Evolutionary conservation across 2,797 vertebrate genomes (phyloP), one percentile per base, ranked within the genome.

Genomic region (Ceyx erithaca): DNA sequence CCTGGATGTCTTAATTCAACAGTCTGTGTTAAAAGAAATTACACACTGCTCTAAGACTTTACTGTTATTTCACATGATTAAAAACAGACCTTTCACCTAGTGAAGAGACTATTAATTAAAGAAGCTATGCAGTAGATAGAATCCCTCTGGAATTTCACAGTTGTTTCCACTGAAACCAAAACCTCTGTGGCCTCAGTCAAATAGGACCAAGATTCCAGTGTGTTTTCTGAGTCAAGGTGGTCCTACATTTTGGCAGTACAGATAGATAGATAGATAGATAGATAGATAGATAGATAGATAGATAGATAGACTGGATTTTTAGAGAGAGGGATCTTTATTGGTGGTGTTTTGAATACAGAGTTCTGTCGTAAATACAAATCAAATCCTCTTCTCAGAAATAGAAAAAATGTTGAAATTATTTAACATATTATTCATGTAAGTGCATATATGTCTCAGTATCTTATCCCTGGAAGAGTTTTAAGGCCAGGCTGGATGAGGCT

Each of bases 81-180:
- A 85, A 92, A 85, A 2, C 45, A 88, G 68, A 77, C 49, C 19
- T 90, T 88, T 91, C 0, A 0, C 54, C 61, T 81, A 21, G 48
- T 70, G 69, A 76, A 89, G 78, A 91, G 48, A 61, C 73, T 79
- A 59, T 86, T 94, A 83, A 81, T 79, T 84, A 81, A 86, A 91
- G 63, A 89, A 46, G 21, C 28, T 87, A 20, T 87, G 75, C 17
- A 22, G 59, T 64, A 84, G n/a, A 43, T 81, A 66, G 81, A 94
- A 83, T 62, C 59, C 85, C 30, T 10, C 31, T 76, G 81, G 55
- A 91, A 54, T 92, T 92, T 95, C 87, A 33, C 45, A 6, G 7
- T 58, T 83, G 41, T 73, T 93, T 93, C 68, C 81, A 33, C 41
- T 73, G 37, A 91, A 90, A 80, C n/a, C 26, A 70, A 88, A 79